phyloP scores from a whole-genome alignment of 2,797 vertebrate genomes.

The Pipistrellus pipistrellus region DNA sequence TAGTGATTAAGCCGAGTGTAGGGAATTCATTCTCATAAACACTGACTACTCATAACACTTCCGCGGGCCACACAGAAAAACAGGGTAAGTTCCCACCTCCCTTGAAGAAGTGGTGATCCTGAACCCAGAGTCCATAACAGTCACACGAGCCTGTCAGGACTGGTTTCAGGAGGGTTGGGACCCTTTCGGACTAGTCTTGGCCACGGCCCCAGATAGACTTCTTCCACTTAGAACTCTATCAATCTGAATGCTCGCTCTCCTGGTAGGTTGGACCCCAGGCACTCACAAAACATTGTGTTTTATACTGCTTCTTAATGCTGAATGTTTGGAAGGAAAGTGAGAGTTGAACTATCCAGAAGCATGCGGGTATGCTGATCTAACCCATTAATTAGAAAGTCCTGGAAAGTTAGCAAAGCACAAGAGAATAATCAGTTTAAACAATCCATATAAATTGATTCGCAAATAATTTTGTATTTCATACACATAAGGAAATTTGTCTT shows the following conservation, averaged over 20 bases:
- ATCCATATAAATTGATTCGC: not conserved
- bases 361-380: not conserved
- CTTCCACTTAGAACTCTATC: not conserved
- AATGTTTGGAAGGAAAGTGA: constrained; percentile 1
- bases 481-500: not conserved
- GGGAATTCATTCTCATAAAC: not conserved
- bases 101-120: not conserved
- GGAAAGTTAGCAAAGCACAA: not conserved
- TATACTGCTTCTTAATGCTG: not conserved
- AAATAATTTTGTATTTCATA: constrained; percentile 16
- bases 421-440: constrained; percentile 10
- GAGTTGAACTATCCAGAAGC: not conserved
- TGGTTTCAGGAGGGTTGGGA: not conserved
- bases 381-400: not conserved
- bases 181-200: not conserved
- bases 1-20: not conserved
- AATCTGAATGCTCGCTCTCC: not conserved
- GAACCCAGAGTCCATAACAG: not conserved
- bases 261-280: not conserved
- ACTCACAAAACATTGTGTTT: not conserved
- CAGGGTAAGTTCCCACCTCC: not conserved
- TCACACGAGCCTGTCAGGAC: not conserved
- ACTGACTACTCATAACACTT: not conserved
- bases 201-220: not conserved
- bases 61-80: not conserved